These are phyloP conservation scores for Dryobates pubescens DNA, from an alignment of 2,797 vertebrate genomes.

Conservation along the genomic window DNA sequence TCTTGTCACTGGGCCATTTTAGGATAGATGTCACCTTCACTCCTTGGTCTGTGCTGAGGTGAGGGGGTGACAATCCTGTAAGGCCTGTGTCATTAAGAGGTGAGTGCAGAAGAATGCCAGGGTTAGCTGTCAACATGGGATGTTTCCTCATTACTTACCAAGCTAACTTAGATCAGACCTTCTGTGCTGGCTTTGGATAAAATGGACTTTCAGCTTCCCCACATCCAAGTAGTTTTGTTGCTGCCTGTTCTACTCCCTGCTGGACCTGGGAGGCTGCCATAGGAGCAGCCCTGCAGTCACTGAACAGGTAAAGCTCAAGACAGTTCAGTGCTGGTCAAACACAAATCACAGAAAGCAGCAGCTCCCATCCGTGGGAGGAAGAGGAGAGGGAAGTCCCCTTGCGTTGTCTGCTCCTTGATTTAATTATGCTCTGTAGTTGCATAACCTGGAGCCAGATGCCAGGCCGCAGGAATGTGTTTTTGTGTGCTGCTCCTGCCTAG, in stretches of 20 bases:
- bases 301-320: not conserved
- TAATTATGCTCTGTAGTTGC: not conserved
- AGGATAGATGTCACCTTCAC: too few relatives aligned
- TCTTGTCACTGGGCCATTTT: not conserved
- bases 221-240: accelerated
- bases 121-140: not conserved
- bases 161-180: not conserved
- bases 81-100: not conserved
- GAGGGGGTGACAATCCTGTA: not conserved
- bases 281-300: not conserved
- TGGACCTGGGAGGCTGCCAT: not conserved
- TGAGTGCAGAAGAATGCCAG: not conserved
- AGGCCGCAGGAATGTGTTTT: slow-evolving; percentile 39
- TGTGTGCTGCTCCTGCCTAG: not conserved
- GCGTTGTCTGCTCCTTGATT: not conserved
- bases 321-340: not conserved
- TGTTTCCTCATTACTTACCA: not conserved
- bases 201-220: not conserved
- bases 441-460: not conserved
- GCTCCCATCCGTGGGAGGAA: not conserved
- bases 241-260: not conserved
- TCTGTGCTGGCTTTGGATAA: too few relatives aligned
- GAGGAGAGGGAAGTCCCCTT: not conserved
- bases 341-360: not conserved
- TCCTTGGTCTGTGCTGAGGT: not conserved